Evolutionary conservation across 1,140 invertebrate species (phyloP).

Genomic region (Lucilia cuprina): DNA sequence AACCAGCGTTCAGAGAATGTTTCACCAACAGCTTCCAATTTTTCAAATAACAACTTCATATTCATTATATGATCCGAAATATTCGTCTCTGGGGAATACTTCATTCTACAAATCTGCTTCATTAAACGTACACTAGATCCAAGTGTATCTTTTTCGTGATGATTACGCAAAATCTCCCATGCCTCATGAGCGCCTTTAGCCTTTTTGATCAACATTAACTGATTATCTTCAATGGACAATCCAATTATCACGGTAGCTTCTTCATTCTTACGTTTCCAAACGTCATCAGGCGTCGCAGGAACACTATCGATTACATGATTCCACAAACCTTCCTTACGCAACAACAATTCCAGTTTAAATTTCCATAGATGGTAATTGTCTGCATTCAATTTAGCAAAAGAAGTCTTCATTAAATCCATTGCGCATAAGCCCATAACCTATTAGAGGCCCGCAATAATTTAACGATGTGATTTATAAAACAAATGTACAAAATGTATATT

Average conservation of each 20-base stretch:
- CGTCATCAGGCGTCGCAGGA: neutral
- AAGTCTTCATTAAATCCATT: slow-evolving; percentile 27
- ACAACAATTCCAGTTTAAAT: neutral
- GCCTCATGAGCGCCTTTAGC: neutral
- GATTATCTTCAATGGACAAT: neutral
- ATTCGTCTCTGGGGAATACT: neutral
- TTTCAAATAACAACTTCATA: slow-evolving; percentile 36
- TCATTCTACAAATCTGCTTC: neutral
- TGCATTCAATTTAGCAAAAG: slow-evolving; percentile 34
- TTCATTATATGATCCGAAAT: neutral
- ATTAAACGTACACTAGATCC: neutral
- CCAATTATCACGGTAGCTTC: neutral
- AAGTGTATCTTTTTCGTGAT: neutral
- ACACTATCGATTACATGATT: neutral
- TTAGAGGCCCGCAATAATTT: too few species aligned
- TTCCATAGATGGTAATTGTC: slow-evolving; percentile 21
- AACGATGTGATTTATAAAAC: too few species aligned
- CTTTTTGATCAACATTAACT: too few species aligned
- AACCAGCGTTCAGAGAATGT: slow-evolving; percentile 27
- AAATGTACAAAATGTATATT: too few species aligned
- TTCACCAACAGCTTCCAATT: slow-evolving; percentile 42
- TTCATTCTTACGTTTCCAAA: neutral
- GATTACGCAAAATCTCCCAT: neutral
- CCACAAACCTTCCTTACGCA: neutral
- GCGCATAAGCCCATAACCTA: neutral